phyloP scores from a whole-genome alignment of 2,888 invertebrate genomes.

The Neuroscelio doddi region DNA sequence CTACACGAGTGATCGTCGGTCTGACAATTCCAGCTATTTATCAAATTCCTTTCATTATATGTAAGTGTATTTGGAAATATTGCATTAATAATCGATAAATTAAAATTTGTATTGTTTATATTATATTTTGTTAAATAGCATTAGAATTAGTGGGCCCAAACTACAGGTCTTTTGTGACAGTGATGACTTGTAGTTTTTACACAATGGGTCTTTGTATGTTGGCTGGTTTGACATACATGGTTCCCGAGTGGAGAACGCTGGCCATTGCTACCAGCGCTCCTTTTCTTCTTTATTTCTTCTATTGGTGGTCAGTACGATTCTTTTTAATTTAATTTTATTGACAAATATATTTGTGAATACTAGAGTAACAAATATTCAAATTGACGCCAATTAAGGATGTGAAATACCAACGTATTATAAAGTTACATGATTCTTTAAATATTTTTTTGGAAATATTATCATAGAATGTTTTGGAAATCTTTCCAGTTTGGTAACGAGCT shows the following conservation, averaged over 20 bases:
- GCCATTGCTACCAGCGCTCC: conserved; percentile 88
- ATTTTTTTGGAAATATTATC: no score
- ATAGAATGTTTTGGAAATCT: no score
- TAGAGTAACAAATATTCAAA: no score
- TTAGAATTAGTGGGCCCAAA: conserved; percentile 92
- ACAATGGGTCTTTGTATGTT: conserved; percentile 89
- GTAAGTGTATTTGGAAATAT: conserved; percentile 73
- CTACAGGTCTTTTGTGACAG: conserved; percentile 92
- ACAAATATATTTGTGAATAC: no score
- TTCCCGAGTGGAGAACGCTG: conserved; percentile 88
- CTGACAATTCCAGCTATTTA: conserved; percentile 93
- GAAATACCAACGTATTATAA: no score
- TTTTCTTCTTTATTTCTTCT: conserved; percentile 87
- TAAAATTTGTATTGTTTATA: conserved; percentile 21
- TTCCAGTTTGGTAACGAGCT: conserved; percentile 46
- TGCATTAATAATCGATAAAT: conserved; percentile 2
- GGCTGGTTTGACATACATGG: conserved; percentile 87
- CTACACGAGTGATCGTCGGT: conserved; percentile 83
- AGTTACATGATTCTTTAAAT: no score
- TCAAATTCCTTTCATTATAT: conserved; percentile 95
- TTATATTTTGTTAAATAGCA: no score
- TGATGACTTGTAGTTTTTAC: conserved; percentile 93
- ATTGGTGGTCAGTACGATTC: conserved; percentile 78
- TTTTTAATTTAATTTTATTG: no score
- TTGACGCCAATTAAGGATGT: no score